These are phyloP conservation scores for Menidia menidia DNA, from an alignment of 2,797 vertebrate genomes.

Conservation along the genomic window DNA sequence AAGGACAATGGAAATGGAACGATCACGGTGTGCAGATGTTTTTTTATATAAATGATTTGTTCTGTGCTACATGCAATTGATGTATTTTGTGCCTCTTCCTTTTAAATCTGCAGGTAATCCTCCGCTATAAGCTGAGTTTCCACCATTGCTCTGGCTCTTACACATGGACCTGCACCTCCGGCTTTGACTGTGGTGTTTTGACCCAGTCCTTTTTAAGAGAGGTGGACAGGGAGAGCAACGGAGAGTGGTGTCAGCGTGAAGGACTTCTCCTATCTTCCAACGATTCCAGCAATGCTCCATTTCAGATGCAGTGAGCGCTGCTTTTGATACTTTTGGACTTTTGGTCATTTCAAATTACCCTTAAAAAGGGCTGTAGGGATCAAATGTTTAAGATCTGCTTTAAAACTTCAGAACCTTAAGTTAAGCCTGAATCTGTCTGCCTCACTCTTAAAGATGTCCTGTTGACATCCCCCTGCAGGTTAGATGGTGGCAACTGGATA, in stretches of 20 bases:
- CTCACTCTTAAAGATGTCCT: not conserved
- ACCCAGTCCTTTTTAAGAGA: accelerated
- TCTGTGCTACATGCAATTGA: not conserved
- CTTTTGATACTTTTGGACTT: too few species aligned
- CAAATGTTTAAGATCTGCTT: too few species aligned
- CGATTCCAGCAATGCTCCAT: not conserved
- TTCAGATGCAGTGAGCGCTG: not conserved
- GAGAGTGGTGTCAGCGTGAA: constrained; percentile 57
- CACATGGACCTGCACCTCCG: accelerated
- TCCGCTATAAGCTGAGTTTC: constrained; percentile 37
- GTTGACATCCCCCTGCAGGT: constrained; percentile 12
- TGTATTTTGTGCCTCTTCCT: not conserved
- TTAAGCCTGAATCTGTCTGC: not conserved
- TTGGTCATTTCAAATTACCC: too few species aligned
- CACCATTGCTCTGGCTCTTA: accelerated
- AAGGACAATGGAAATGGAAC: not conserved
- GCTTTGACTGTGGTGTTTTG: not conserved
- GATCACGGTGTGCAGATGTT: not conserved
- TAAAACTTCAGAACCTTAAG: not conserved
- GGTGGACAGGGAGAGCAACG: accelerated
- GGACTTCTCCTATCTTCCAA: constrained; percentile 20
- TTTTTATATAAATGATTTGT: too few species aligned
- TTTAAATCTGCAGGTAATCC: constrained; percentile 35
- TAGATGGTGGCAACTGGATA: not conserved
- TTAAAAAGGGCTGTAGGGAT: too few species aligned